phyloP scores from a whole-genome alignment of 2,113 vertebrate genomes.

The Podilymbus podiceps region DNA sequence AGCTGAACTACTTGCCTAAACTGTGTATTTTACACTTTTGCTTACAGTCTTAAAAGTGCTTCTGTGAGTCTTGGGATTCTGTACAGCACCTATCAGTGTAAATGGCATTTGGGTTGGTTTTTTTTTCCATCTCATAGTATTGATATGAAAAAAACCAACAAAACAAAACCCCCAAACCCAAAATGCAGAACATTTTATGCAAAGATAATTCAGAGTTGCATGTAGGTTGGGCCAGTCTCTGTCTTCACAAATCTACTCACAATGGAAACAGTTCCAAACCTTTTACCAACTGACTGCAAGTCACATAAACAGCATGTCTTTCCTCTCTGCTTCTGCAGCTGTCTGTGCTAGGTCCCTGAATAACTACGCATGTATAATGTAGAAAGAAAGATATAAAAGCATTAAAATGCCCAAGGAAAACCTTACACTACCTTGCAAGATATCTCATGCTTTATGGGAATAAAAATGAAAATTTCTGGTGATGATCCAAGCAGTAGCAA shows the following conservation, averaged over 20 bases:
- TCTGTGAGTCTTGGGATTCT: background rate
- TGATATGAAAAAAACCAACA: background rate
- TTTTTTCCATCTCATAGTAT: background rate
- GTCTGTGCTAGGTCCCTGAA: background rate
- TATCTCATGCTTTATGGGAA: background rate
- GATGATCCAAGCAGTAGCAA: background rate
- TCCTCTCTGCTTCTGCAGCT: background rate
- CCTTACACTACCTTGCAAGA: background rate
- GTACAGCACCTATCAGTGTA: background rate
- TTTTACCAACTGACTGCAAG: background rate
- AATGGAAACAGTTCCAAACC: background rate
- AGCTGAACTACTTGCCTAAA: background rate
- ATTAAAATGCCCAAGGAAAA: background rate
- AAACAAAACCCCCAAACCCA: background rate
- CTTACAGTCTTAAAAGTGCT: background rate
- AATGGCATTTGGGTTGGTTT: background rate
- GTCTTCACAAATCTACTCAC: background rate
- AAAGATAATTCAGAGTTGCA: background rate
- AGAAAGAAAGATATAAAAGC: background rate
- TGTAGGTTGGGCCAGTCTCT: background rate
- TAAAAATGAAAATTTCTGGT: slow-evolving; percentile 13
- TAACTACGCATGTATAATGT: background rate
- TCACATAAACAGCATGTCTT: background rate
- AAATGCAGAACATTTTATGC: background rate
- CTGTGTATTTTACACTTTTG: background rate